These are phyloP conservation scores for Bombus consobrinus DNA, from an alignment of 1,140 invertebrate genomes.

Conservation along the genomic window DNA sequence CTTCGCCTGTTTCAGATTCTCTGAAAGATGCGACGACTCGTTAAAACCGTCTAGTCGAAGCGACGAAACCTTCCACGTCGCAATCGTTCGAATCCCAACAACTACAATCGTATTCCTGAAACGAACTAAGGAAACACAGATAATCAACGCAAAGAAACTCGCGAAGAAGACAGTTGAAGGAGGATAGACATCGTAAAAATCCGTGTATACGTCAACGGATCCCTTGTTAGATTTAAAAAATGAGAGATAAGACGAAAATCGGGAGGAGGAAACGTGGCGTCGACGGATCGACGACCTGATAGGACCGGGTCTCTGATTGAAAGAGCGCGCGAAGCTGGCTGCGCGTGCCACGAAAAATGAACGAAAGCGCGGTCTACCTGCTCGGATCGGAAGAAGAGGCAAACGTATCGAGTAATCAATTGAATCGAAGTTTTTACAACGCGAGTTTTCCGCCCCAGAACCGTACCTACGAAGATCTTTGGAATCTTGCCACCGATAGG, in stretches of 20 bases:
- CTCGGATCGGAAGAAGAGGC: constrained; percentile 70
- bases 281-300: constrained; percentile 48
- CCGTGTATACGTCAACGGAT: neutral
- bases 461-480: constrained; percentile 63
- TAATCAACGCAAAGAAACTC: neutral
- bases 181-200: neutral
- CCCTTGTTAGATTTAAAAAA: neutral
- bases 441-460: constrained; percentile 57
- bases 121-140: neutral
- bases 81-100: neutral
- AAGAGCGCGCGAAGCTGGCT: neutral
- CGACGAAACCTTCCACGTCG: no score
- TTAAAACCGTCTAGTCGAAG: neutral
- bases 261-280: constrained; percentile 14
- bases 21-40: constrained; percentile 9
- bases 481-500: constrained; percentile 79
- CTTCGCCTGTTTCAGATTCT: constrained; percentile 48
- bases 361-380: constrained; percentile 74
- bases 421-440: constrained; percentile 64
- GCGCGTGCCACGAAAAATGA: constrained; percentile 68
- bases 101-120: neutral
- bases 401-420: constrained; percentile 28
- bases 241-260: constrained; percentile 10
- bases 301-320: neutral
- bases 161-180: neutral